phyloP scores from a whole-genome alignment of 2,113 vertebrate genomes.

The Tinamus guttatus region DNA sequence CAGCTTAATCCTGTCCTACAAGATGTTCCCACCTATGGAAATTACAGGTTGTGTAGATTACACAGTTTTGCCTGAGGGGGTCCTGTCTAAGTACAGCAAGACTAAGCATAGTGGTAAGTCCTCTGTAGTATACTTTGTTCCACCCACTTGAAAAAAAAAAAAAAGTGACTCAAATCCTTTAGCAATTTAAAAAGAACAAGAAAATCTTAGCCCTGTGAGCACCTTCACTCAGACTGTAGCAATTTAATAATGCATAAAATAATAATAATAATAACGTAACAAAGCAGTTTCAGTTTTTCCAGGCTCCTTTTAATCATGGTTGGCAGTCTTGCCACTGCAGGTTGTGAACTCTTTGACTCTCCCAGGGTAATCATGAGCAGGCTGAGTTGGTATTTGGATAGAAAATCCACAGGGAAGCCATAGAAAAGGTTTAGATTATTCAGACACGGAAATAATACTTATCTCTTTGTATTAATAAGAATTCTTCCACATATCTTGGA shows the following conservation, averaged over 20 bases:
- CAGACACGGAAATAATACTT: not conserved
- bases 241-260: conserved; percentile 15
- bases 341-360: not conserved
- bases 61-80: conserved; percentile 8
- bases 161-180: not conserved
- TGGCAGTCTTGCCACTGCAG: not conserved
- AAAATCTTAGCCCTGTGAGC: not conserved
- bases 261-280: not conserved
- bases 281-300: not conserved
- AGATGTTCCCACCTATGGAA: conserved; percentile 41
- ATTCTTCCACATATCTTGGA: not conserved
- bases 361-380: not conserved
- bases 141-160: not conserved
- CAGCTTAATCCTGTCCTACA: conserved; percentile 9
- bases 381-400: conserved; percentile 34
- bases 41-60: not conserved
- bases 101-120: not conserved
- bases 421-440: not conserved
- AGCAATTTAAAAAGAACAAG: not conserved
- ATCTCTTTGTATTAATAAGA: not conserved
- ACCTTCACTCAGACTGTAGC: not conserved
- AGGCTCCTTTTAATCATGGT: not conserved
- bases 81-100: not conserved
- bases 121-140: not conserved
- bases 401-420: conserved; percentile 6